Percentiles rank a stretch among this genome's conserved stretches.
Evolutionary conservation across 1,140 invertebrate genomes (phyloP).

Genomic region (Onthophagus taurus): DNA sequence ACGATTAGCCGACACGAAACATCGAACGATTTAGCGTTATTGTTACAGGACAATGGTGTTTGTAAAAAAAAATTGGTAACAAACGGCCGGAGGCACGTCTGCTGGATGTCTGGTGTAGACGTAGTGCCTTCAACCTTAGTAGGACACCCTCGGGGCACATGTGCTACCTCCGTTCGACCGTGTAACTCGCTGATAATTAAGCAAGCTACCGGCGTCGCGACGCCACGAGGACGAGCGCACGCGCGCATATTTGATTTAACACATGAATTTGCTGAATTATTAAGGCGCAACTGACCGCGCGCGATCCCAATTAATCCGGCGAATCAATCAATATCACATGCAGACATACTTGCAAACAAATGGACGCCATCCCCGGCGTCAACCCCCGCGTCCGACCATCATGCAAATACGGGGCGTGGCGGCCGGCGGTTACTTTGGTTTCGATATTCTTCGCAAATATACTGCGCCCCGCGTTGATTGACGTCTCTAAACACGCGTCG

Average conservation of each 20-base stretch:
- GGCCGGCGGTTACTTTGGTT: too few species aligned
- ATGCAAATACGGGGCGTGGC: too few species aligned
- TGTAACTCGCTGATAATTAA: constrained; percentile 21
- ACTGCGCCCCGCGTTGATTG: too few species aligned
- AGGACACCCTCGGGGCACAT: constrained; percentile 14
- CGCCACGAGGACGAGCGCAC: constrained; percentile 6
- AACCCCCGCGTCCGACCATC: too few species aligned
- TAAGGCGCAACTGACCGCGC: constrained; percentile 21
- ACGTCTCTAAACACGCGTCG: too few species aligned
- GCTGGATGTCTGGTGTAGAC: constrained; percentile 3
- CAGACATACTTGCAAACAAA: constrained; percentile 7
- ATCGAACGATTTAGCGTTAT: too few species aligned
- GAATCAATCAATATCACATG: constrained; percentile 17
- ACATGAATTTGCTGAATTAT: constrained; percentile 17
- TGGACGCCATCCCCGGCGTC: too few species aligned
- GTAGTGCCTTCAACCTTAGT: not conserved
- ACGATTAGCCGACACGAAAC: too few species aligned
- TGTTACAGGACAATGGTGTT: too few species aligned
- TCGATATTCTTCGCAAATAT: too few species aligned
- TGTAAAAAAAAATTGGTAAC: constrained; percentile 5
- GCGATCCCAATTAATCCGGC: constrained; percentile 14
- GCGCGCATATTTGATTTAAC: constrained; percentile 13
- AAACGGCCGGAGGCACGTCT: not conserved
- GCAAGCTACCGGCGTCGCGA: constrained; percentile 11
- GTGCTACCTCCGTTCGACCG: constrained; percentile 16